Conservation (phyloP, 2,113 vertebrate genomes). For the Pterophyllum scalare region DNA sequence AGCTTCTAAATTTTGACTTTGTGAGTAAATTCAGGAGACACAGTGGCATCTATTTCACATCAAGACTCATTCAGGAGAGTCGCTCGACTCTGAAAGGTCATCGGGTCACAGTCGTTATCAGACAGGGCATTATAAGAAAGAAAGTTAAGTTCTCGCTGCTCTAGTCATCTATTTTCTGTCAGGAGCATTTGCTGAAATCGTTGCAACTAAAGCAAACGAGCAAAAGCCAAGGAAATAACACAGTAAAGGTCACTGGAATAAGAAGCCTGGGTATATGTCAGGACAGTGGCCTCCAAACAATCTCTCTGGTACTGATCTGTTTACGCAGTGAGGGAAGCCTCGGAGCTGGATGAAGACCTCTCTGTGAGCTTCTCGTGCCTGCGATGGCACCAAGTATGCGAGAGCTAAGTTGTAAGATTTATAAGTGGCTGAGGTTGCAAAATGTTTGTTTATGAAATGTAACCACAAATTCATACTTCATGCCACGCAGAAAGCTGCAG, state of each 20-base stretch:
- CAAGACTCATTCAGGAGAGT: not conserved
- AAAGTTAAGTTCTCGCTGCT: not conserved
- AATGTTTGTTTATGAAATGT: slow-evolving; percentile 44
- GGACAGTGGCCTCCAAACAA: not conserved
- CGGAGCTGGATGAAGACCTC: not conserved
- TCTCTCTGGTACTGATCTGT: slow-evolving; percentile 1
- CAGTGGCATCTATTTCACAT: slow-evolving; percentile 1
- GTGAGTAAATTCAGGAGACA: slow-evolving; percentile 20
- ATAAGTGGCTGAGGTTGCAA: slow-evolving; percentile 22
- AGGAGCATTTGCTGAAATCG: not conserved
- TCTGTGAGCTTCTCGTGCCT: slow-evolving; percentile 16
- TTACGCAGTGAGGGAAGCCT: slow-evolving; percentile 12
- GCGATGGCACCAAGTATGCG: not conserved
- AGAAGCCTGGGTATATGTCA: not conserved
- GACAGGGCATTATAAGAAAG: too few species aligned
- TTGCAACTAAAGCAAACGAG: slow-evolving; percentile 1
- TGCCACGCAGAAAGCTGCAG: slow-evolving; percentile 30
- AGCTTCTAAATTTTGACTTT: slow-evolving; percentile 5
- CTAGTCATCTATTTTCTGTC: not conserved
- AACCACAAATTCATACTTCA: slow-evolving; percentile 16
- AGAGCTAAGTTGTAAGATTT: slow-evolving; percentile 17
- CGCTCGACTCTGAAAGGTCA: slow-evolving; percentile 9
- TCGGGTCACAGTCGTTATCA: slow-evolving; percentile 52
- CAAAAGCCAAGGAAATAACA: not conserved
- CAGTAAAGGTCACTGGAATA: not conserved